Conservation (phyloP, 2,113 vertebrate genomes). For the Prionailurus bengalensis region DNA sequence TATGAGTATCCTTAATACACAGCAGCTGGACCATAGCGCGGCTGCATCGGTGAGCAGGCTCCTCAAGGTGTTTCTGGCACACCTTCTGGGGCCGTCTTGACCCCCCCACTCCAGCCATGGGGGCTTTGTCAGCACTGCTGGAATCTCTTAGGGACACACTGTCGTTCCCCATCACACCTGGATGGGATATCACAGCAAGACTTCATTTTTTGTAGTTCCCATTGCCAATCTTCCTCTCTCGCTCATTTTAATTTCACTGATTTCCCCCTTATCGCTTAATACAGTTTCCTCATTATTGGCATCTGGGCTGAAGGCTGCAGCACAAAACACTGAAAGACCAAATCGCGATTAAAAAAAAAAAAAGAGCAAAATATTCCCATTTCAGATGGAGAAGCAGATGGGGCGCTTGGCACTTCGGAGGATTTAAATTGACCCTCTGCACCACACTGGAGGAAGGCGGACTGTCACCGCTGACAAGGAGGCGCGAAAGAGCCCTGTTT, state of each 20-base stretch:
- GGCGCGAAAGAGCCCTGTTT: constrained; percentile 82
- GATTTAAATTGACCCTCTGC: constrained; percentile 90
- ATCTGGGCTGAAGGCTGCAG: constrained; percentile 86
- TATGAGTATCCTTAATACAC: constrained; percentile 80
- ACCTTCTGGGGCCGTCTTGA: constrained; percentile 77
- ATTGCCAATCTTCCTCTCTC: constrained; percentile 75
- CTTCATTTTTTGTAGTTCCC: constrained; percentile 60
- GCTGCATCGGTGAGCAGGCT: constrained; percentile 77
- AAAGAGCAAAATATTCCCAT: constrained; percentile 89
- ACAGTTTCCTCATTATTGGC: constrained; percentile 83
- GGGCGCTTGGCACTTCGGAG: constrained; percentile 89
- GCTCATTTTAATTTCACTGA: constrained; percentile 82
- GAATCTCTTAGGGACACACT: constrained; percentile 75
- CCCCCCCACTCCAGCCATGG: constrained; percentile 81
- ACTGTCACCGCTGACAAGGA: constrained; percentile 86
- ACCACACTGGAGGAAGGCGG: constrained; percentile 87
- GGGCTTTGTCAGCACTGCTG: constrained; percentile 78
- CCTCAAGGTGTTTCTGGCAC: constrained; percentile 84
- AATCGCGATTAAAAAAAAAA: constrained; percentile 83
- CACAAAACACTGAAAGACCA: constrained; percentile 87
- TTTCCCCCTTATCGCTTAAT: constrained; percentile 83
- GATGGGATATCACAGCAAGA: constrained; percentile 67
- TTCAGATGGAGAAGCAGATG: constrained; percentile 92
- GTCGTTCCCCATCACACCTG: constrained; percentile 82
- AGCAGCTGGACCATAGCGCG: constrained; percentile 79